Conservation (phyloP, 1,140 invertebrate genomes). For the Lineus longissimus region DNA sequence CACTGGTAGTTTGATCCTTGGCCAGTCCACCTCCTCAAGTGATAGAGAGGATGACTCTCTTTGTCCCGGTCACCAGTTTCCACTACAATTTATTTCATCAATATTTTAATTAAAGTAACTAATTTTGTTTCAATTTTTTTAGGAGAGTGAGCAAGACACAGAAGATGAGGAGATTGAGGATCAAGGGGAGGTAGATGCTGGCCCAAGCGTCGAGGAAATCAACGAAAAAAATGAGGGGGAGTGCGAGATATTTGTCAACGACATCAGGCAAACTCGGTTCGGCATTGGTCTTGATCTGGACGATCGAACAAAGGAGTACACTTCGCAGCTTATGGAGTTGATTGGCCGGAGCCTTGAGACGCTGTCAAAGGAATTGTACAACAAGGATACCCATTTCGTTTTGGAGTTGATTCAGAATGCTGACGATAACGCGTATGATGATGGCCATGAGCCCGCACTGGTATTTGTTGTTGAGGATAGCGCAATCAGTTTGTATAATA, state of each 20-base stretch:
- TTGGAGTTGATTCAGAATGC: slow-evolving; percentile 53
- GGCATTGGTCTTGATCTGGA: slow-evolving; percentile 23
- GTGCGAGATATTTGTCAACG: slow-evolving; percentile 13
- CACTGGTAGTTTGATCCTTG: too few relatives aligned
- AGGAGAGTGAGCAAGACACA: too few relatives aligned
- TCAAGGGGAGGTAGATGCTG: too few relatives aligned
- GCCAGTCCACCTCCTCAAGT: too few relatives aligned
- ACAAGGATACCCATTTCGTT: slow-evolving; percentile 54
- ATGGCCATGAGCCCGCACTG: slow-evolving; percentile 31
- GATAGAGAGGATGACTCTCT: too few relatives aligned
- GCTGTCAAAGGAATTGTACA: slow-evolving; percentile 53
- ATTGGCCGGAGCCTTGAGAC: slow-evolving; percentile 15
- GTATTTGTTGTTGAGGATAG: slow-evolving; percentile 41
- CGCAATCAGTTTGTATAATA: slow-evolving; percentile 45
- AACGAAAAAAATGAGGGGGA: neutral
- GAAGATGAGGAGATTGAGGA: too few relatives aligned
- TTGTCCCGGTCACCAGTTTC: too few relatives aligned
- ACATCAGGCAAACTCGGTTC: slow-evolving; percentile 22
- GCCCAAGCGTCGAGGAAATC: too few relatives aligned
- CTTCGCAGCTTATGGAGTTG: slow-evolving; percentile 15
- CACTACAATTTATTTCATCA: too few relatives aligned
- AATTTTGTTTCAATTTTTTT: too few relatives aligned
- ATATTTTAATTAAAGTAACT: too few relatives aligned
- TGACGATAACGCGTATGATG: slow-evolving; percentile 51
- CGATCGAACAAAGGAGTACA: slow-evolving; percentile 12